A percentile compares a stretch with the other conserved stretches of the same genome.
Conservation (phyloP, 1,140 invertebrate genomes). For the Orius insidiosus region DNA sequence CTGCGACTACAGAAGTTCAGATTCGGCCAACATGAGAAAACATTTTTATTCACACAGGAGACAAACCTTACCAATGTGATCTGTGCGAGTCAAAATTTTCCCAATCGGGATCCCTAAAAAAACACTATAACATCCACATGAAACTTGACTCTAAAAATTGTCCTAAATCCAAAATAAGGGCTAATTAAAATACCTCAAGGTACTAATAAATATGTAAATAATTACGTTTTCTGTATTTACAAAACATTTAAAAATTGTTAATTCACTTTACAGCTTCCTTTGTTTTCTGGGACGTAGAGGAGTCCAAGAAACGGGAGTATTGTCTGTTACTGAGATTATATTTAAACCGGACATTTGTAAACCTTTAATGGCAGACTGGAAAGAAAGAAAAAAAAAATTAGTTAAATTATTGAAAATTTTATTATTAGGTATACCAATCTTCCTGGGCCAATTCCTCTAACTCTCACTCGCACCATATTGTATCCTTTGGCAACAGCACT, state of each 20-base stretch:
- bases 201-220: no score
- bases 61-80: no score
- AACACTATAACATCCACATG: no score
- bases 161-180: no score
- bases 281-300: constrained; percentile 57
- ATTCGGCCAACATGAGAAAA: no score
- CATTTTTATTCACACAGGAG: no score
- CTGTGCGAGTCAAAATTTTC: no score
- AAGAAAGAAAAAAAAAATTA: constrained; percentile 22
- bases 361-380: constrained; percentile 80
- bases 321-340: constrained; percentile 80
- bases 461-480: constrained; percentile 51
- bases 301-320: constrained; percentile 60
- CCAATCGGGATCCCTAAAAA: no score
- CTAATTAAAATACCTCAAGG: no score
- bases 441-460: constrained; percentile 70
- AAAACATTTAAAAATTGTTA: constrained; percentile 8
- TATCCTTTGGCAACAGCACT: constrained; percentile 51
- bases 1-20: no score
- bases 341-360: constrained; percentile 74
- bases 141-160: no score
- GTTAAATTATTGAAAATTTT: not conserved
- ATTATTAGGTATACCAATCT: constrained; percentile 51
- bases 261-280: constrained; percentile 41
- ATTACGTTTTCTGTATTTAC: not conserved